A percentile compares a stretch with the other conserved stretches of the same genome.
Conservation (phyloP, 2,113 vertebrate species). For the Fulmarus glacialis region DNA sequence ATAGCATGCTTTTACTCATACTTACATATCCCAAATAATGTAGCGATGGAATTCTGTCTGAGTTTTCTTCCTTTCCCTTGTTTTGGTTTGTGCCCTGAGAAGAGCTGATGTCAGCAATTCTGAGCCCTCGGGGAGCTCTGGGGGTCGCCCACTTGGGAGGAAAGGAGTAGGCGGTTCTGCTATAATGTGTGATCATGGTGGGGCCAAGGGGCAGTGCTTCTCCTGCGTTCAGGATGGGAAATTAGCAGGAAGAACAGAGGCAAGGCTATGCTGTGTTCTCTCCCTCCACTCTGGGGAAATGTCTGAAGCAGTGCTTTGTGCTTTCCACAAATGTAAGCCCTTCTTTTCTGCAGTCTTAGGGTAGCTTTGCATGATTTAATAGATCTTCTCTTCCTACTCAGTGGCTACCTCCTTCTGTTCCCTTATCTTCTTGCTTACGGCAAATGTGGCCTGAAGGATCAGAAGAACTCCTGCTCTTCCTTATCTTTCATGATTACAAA, state of each 20-base stretch:
- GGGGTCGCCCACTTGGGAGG: accelerated
- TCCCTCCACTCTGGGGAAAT: neutral
- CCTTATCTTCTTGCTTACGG: neutral
- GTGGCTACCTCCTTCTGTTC: neutral
- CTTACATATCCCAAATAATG: neutral
- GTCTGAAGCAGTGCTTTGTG: neutral
- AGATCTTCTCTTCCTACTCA: neutral
- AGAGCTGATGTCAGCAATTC: neutral
- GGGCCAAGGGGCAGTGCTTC: neutral
- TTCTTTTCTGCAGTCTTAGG: neutral
- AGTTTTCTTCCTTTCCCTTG: neutral
- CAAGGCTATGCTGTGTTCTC: neutral
- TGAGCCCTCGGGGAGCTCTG: neutral
- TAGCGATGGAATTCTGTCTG: neutral
- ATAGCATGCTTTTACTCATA: neutral
- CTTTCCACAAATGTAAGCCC: neutral
- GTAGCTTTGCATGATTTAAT: neutral
- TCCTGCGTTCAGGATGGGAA: neutral
- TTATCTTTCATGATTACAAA: neutral
- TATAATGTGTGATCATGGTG: neutral
- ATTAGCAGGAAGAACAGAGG: neutral
- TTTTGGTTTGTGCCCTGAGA: neutral
- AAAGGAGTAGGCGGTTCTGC: neutral
- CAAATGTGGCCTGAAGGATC: neutral
- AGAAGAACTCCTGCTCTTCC: neutral